Conservation (phyloP, 2,888 invertebrate genomes). For the Thereva nobilitata region DNA sequence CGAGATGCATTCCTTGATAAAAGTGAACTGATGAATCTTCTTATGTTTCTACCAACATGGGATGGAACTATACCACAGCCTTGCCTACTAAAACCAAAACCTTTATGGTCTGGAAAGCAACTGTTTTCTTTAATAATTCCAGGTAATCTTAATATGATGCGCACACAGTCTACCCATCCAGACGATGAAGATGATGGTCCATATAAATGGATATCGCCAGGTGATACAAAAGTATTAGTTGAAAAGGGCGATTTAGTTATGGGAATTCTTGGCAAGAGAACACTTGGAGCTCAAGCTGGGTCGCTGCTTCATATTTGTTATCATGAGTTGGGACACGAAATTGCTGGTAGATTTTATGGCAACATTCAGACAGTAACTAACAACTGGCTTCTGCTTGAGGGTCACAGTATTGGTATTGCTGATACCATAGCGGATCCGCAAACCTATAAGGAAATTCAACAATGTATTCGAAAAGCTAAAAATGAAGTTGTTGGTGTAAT, state of each 20-base stretch:
- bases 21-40: constrained; percentile 97
- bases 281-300: constrained; percentile 96
- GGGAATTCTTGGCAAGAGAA: constrained; percentile 98
- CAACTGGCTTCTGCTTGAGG: constrained; percentile 95
- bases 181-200: constrained; percentile 99
- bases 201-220: constrained; percentile 99
- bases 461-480: constrained; percentile 97
- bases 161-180: constrained; percentile 98
- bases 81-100: constrained; percentile 93
- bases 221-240: constrained; percentile 97
- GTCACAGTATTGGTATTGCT: constrained; percentile 95
- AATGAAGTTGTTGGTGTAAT: constrained; percentile 99
- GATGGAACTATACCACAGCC: constrained; percentile 99
- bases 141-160: constrained; percentile 96
- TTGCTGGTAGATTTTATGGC: constrained; percentile 94
- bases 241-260: constrained; percentile 97
- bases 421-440: constrained; percentile 99
- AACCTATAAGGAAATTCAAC: constrained; percentile 97
- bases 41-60: constrained; percentile 99
- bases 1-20: constrained; percentile 97
- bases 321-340: constrained; percentile 94
- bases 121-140: constrained; percentile 94
- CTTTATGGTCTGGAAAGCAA: constrained; percentile 97
- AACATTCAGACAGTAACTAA: constrained; percentile 99
- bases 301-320: constrained; percentile 97